A percentile compares a stretch with the other conserved stretches of the same genome.
phyloP scores from a whole-genome alignment of 2,888 invertebrate species.

The Acronicta psi region DNA sequence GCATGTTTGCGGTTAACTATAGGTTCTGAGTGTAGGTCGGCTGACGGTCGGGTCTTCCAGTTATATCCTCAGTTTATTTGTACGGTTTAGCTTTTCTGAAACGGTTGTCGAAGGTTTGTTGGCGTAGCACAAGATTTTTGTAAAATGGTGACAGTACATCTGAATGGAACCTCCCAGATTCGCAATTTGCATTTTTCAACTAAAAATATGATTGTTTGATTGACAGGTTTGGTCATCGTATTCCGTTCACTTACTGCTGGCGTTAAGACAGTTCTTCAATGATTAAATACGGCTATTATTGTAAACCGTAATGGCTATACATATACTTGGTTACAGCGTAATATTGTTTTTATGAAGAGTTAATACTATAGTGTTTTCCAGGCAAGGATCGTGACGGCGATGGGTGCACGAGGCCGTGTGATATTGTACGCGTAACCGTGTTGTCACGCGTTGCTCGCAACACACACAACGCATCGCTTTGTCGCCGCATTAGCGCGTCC shows the following conservation, averaged over 20 bases:
- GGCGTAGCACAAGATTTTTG: no score
- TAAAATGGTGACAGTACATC: conserved; percentile 5
- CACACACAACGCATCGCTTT: conserved; percentile 71
- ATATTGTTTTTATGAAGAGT: conserved; percentile 49
- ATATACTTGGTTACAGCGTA: conserved; percentile 41
- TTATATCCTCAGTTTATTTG: conserved; percentile 23
- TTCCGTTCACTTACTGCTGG: conserved; percentile 19
- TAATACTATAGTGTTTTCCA: conserved; percentile 54
- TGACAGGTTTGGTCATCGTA: conserved; percentile 7
- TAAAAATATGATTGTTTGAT: conserved; percentile 10
- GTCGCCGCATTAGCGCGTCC: conserved; percentile 69
- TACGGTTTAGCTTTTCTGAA: background rate
- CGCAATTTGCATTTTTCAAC: conserved; percentile 23
- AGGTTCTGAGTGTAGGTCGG: conserved; percentile 35
- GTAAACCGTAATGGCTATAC: conserved; percentile 29
- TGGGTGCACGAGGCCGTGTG: conserved; percentile 72
- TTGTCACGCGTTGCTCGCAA: conserved; percentile 74
- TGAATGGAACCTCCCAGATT: conserved; percentile 26
- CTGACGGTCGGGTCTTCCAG: conserved; percentile 32
- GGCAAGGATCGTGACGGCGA: conserved; percentile 71
- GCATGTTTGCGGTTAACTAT: conserved; percentile 60
- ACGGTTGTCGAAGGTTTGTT: no score
- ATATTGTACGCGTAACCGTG: conserved; percentile 71
- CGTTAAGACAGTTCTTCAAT: conserved; percentile 29
- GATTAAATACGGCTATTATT: conserved; percentile 43